Base-by-base conservation (phyloP, 2,888 invertebrate species). In the Habrosyne pyritoides region DNA sequence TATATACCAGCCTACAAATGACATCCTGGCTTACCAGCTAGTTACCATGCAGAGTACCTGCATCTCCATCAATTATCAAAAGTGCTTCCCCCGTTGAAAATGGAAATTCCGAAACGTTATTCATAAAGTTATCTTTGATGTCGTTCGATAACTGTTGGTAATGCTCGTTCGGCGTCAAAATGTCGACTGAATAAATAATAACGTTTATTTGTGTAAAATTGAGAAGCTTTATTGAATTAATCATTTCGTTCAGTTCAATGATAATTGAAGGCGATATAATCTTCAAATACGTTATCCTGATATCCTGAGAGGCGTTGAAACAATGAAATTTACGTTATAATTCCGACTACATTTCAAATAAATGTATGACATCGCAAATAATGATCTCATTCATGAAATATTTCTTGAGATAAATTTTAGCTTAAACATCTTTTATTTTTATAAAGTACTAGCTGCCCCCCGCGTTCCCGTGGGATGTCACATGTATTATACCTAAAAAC, bases 181-280 rank as follows among this genome's bases (percentile, higher is more conserved):
- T 53, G 53, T 53, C 53, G 53, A 52, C 56, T 64, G 56, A 71
- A 69, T 68, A 63, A 64, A 64, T 68, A 61, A 66, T 57, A 6
- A 42, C 62, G 57, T 71, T 69, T 69, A 69, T 71, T 69, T 66
- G 66, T 66, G 61, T 63, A 53, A 53, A 61, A 68, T 64, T 58
- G 50, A 52, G 62, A 69, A 64, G 60, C 62, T 64, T 56, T 64
- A 54, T 52, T 63, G 56, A 54, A 54, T 61, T 69, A 69, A 71
- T 64, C 63, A 71, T 64, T 61, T 54, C 47, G 53, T 51, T 52
- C 54, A 59, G 56, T 66, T 66, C 57, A 18, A 42, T 42, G 42
- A 42, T 18, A 42, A 42, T 42, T 42, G 42, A 18, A 42, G 42
- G n/a, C 8, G 18, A 5, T 42, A 42, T 6, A 36, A 6, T n/a